phyloP scores from a whole-genome alignment of 2,888 invertebrate genomes.

The Gasteruption jaculator region DNA sequence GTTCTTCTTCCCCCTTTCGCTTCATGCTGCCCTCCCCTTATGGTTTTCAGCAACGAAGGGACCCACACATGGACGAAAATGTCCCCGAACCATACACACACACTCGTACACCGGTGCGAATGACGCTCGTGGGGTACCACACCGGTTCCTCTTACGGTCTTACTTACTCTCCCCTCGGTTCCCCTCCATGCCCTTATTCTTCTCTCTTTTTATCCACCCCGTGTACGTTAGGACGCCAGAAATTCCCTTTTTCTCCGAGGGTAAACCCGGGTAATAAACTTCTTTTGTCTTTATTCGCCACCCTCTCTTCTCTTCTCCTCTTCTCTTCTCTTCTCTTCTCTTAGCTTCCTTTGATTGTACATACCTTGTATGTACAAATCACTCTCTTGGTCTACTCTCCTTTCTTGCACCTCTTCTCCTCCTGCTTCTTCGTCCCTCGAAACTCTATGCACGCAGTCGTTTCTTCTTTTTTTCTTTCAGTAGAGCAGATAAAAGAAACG shows the following conservation, averaged over 20 bases:
- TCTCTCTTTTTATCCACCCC: slow-evolving; percentile 16
- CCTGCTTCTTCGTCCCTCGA: neutral
- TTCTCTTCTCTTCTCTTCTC: slow-evolving; percentile 8
- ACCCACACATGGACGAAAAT: too few relatives aligned
- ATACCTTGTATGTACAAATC: slow-evolving; percentile 4
- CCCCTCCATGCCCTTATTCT: slow-evolving; percentile 8
- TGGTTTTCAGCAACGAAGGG: too few relatives aligned
- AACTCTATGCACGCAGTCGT: neutral
- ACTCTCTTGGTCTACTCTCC: slow-evolving; percentile 15
- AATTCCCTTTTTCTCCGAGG: too few relatives aligned
- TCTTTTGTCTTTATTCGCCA: slow-evolving; percentile 37
- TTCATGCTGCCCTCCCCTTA: too few relatives aligned
- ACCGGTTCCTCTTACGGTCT: too few relatives aligned
- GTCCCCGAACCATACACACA: too few relatives aligned
- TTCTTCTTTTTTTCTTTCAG: neutral
- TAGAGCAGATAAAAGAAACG: too few relatives aligned
- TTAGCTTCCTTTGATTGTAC: neutral
- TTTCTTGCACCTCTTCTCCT: neutral
- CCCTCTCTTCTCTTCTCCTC: slow-evolving; percentile 20
- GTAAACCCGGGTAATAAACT: slow-evolving; percentile 34
- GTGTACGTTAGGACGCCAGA: too few relatives aligned
- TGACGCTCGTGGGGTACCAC: too few relatives aligned
- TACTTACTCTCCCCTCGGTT: slow-evolving; percentile 21
- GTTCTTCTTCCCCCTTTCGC: too few relatives aligned
- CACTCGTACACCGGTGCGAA: too few relatives aligned